phyloP scores from a whole-genome alignment of 1,140 invertebrate genomes.

The Scaptomyza pallida region DNA sequence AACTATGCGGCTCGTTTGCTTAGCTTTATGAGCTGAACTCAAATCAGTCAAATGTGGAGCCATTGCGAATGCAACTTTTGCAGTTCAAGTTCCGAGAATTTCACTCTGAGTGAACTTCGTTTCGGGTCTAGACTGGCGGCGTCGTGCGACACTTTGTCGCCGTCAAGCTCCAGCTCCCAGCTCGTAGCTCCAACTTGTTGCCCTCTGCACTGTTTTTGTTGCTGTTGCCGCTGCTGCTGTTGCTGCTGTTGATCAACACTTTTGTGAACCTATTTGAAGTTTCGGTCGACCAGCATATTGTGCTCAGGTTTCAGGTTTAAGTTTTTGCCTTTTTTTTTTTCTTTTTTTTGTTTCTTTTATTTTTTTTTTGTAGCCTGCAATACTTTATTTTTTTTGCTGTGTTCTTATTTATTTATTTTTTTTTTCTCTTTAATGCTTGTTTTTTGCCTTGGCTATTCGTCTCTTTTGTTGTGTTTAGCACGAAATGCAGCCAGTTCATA shows the following conservation, averaged over 20 bases:
- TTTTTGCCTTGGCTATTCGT: conserved; percentile 47
- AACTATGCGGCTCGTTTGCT: conserved; percentile 50
- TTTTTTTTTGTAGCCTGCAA: conserved; percentile 58
- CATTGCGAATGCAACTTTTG: conserved; percentile 57
- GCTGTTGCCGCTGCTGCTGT: neutral
- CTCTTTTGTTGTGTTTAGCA: conserved; percentile 70
- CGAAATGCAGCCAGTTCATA: conserved; percentile 59
- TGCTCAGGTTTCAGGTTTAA: conserved; percentile 77
- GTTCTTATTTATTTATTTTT: conserved; percentile 52
- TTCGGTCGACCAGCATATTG: conserved; percentile 62
- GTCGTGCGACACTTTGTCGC: conserved; percentile 75
- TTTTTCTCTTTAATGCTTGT: conserved; percentile 49
- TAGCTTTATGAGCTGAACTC: conserved; percentile 46
- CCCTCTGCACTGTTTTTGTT: too few species aligned
- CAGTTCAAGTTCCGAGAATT: conserved; percentile 60
- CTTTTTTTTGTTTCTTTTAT: conserved; percentile 44
- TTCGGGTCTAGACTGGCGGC: conserved; percentile 44
- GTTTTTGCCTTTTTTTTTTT: conserved; percentile 35
- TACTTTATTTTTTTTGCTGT: conserved; percentile 35
- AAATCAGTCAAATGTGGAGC: conserved; percentile 65
- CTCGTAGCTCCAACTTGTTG: conserved; percentile 3
- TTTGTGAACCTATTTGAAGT: conserved; percentile 36
- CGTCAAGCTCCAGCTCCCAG: conserved; percentile 30
- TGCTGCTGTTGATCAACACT: conserved; percentile 37
- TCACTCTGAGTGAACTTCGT: neutral